Evolutionary conservation across 2,797 vertebrate genomes (phyloP), one percentile per base, ranked within the genome.

Genomic region (Falco biarmicus): DNA sequence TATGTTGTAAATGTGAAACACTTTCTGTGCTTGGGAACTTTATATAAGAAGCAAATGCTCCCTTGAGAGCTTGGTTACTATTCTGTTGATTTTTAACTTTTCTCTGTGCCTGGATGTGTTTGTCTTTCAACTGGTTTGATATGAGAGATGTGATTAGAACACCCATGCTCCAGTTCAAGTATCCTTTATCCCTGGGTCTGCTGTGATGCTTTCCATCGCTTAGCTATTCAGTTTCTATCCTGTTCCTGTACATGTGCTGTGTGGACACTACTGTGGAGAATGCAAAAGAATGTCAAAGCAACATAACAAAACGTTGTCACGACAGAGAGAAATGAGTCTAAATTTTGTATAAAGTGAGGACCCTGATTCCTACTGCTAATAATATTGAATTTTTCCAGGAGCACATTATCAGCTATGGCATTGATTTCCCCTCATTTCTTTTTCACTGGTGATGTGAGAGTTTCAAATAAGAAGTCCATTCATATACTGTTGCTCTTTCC

Each of bases 211-310:
- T 77, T 47, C 45, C 16, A 15, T 56, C 56, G 21, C 47, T 50
- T 74, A 51, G 13, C n/a, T 81, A 17, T 14, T 70, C 29, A 5
- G 2, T 69, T 87, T 78, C 26, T 71, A 0, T 65, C 20, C 20
- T 64, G 3, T 60, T 68, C 31, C 31, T 68, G 81, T 32, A 2
- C 20, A 4, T 3, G 1, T 71, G 18, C 10, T 1, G 0, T 68
- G 48, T 43, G 69, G 66, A 51, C 0, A 0, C 45, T 57, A 4
- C 39, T 48, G 17, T 66, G 64, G 39, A 74, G 51, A 85, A 91
- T 19, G 31, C 18, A 45, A 57, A 18, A 50, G 68, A 85, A 77
- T 21, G 14, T 37, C 56, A 84, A 90, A 87, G 32, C 43, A 79
- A 24, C 7, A 26, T 0, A 2, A 39, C 18, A 56, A 79, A 76